Evolutionary conservation across 2,888 invertebrate species (phyloP), one percentile per base, ranked within the genome.

Genomic region (Mantis religiosa): DNA sequence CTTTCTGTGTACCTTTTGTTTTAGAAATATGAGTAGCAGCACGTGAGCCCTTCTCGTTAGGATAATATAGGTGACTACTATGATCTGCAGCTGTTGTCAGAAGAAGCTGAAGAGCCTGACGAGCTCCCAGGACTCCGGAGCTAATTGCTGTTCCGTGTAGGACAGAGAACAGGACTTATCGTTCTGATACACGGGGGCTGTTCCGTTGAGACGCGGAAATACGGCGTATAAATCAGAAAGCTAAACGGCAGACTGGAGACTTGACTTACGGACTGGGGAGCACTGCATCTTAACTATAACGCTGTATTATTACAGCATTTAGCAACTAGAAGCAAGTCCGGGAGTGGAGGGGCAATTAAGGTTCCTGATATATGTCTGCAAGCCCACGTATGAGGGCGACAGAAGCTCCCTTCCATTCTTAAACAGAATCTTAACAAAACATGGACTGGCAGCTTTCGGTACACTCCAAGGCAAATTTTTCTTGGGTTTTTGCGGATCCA

Each of bases 281-380:
- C 47, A 84, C 83, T 89, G 89, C 89, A 89, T 89, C 89, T 89
- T 89, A 89, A 87, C 89, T 89, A 89, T 88, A 89, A 86, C 28
- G 88, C 85, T 81, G 89, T 89, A 86, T 86, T 89, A 85, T 88
- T 89, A 88, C 83, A 82, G 84, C 81, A 81, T 87, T 84, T 84
- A 88, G 88, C 89, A 89, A 82, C 81, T 82, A 87, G 88, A 28
- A 81, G 81, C 54, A 54, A 84, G 87, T 54, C 86, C 71, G 84
- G 85, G 82, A 71, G 83, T 82, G 30, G 47, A 81, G 85, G 87
- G 41, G 87, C 81, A 82, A 82, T 84, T 84, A 85, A 54, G 83
- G 71, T 14, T 28, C 15, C 54, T 54, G 87, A 87, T 88, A 89
- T 89, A 89, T 89, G 87, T 88, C 87, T 84, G 83, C 54, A 82